Conservation (phyloP, 2,797 vertebrate genomes). For the Micrastur ruficollis region DNA sequence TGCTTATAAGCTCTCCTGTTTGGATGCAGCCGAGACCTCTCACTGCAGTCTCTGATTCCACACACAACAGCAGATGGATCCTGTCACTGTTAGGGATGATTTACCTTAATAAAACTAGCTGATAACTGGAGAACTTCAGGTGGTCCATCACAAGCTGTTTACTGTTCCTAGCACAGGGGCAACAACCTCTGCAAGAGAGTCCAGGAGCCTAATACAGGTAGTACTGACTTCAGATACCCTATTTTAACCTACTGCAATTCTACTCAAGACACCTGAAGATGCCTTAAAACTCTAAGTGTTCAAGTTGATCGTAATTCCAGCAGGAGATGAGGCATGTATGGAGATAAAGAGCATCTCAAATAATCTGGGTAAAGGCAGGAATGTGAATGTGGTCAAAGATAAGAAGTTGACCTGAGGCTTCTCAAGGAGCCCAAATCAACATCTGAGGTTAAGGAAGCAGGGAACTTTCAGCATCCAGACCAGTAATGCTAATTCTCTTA, state of each 20-base stretch:
- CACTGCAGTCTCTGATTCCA: neutral
- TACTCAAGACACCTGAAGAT: neutral
- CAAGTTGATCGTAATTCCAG: neutral
- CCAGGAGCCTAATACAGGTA: neutral
- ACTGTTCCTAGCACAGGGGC: neutral
- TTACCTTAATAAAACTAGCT: neutral
- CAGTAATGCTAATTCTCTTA: neutral
- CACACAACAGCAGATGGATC: neutral
- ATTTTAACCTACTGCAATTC: neutral
- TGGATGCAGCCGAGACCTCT: neutral
- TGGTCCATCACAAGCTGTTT: neutral
- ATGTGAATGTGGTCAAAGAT: neutral
- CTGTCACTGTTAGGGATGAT: neutral
- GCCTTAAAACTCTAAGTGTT: neutral
- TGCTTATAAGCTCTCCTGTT: neutral
- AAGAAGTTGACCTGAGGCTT: neutral
- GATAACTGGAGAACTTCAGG: neutral
- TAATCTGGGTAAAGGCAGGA: neutral
- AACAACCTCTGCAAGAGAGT: neutral
- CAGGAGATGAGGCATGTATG: neutral
- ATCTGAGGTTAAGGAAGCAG: neutral
- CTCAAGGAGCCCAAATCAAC: neutral
- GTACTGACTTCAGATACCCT: neutral
- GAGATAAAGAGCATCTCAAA: neutral
- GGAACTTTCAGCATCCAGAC: neutral